Percentiles rank a stretch among this genome's conserved stretches.
Conservation (phyloP, 37 sponge, comb jelly and placozoan genomes). For the Diacarnus erythraeanus region DNA sequence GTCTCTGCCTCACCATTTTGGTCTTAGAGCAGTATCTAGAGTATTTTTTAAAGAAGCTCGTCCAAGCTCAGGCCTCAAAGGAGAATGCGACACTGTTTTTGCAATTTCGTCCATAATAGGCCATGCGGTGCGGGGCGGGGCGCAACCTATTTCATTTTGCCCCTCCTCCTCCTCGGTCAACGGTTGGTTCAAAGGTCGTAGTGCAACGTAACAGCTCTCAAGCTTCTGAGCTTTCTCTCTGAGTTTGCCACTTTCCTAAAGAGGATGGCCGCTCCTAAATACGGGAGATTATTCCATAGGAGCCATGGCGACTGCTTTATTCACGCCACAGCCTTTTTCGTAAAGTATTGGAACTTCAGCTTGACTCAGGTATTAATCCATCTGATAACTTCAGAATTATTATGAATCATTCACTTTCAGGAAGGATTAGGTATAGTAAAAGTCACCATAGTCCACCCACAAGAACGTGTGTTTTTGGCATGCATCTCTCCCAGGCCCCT, state of each 20-base stretch:
- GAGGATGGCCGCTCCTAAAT: constrained; percentile 4
- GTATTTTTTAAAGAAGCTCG: constrained; percentile 31
- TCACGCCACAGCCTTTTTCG: constrained; percentile 28
- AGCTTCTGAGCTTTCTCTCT: neutral
- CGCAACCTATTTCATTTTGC: neutral
- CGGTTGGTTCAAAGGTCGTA: neutral
- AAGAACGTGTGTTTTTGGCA: constrained; percentile 18
- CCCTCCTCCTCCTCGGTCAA: neutral
- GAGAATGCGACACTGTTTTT: constrained; percentile 38
- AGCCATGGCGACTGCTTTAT: constrained; percentile 59
- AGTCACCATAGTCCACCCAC: constrained; percentile 5
- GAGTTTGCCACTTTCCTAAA: too few species aligned
- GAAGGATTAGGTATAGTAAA: constrained; percentile 19
- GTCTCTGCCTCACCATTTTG: constrained; percentile 60
- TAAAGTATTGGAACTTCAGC: constrained; percentile 34
- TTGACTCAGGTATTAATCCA: constrained; percentile 7
- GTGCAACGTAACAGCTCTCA: neutral
- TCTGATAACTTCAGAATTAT: neutral
- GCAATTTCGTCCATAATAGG: neutral
- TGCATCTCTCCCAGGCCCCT: constrained; percentile 32
- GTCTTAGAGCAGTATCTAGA: constrained; percentile 42
- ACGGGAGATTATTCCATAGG: constrained; percentile 28
- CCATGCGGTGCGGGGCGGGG: neutral
- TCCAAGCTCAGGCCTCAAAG: constrained; percentile 16
- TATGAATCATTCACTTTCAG: neutral